Base-by-base conservation (phyloP, 2,888 invertebrate species). In the Parelbella ahira region DNA sequence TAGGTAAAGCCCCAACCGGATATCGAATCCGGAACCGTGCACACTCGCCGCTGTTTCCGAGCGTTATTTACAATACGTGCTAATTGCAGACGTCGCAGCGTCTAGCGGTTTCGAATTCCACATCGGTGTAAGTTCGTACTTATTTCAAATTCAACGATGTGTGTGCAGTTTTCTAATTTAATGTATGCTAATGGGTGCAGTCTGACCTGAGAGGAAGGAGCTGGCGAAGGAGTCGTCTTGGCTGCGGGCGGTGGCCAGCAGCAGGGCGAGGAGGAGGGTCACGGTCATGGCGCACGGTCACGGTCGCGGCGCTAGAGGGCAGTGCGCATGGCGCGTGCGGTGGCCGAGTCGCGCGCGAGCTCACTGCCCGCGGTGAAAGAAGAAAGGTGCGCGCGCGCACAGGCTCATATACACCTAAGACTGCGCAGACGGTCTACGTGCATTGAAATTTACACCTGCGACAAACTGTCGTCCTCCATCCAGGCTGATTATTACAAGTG, bases 151-250 rank as follows among this genome's bases (percentile, higher is more conserved):
- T n/a, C n/a, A n/a, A n/a, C n/a, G n/a, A n/a, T n/a, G n/a, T n/a
- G n/a, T n/a, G n/a, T n/a, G n/a, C n/a, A n/a, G n/a, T n/a, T n/a
- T n/a, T n/a, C n/a, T n/a, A n/a, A n/a, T n/a, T n/a, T n/a, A n/a
- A n/a, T n/a, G n/a, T n/a, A n/a, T n/a, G n/a, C n/a, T n/a, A n/a
- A n/a, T n/a, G n/a, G 13, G 10, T 34, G 12, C n/a, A 9, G 23
- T n/a, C 81, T 84, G 88, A 94, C 94, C 94, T 79, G 94, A 94
- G 41, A 95, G 87, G 74, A 95, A 93, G 64, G 94, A 94, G 63
- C 94, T 93, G 48, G 94, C 93, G 66, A 95, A 88, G 33, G 94
- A 94, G 58, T 94, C 95, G 69, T 94, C 94, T 81, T 93, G 89
- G 49, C 79, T 70, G 47, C 56, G 53, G 50, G 65, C 48, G 11